These are phyloP conservation scores for Odontesthes bonariensis DNA, from an alignment of 2,113 vertebrate species.

Conservation along the genomic window DNA sequence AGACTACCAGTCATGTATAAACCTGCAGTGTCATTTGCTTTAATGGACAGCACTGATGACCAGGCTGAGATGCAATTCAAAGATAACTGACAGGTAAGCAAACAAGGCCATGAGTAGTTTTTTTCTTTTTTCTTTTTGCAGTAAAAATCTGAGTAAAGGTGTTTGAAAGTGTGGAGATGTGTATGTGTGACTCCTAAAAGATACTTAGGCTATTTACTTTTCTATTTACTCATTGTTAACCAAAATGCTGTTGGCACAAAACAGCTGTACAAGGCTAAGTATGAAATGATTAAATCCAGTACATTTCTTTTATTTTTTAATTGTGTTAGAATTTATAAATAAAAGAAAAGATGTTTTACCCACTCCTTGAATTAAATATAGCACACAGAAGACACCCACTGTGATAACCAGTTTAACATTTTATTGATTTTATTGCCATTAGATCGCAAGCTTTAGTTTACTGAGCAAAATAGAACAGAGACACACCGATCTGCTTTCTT, in stretches of 20 bases:
- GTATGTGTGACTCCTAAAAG: neutral
- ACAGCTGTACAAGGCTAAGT: conserved; percentile 9
- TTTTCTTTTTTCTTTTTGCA: too few relatives aligned
- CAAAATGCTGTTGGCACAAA: neutral
- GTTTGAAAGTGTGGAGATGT: neutral
- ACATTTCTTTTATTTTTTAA: neutral
- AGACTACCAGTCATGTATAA: neutral
- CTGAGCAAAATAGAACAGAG: too few relatives aligned
- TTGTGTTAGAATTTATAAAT: neutral
- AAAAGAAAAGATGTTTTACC: neutral
- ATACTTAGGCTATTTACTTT: neutral
- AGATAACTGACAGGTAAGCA: neutral
- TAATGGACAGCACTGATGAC: neutral
- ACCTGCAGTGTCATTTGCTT: neutral
- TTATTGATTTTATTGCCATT: neutral
- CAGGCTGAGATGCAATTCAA: neutral
- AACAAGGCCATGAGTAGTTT: neutral
- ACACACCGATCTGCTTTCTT: too few relatives aligned
- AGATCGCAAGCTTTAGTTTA: too few relatives aligned
- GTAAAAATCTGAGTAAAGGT: neutral
- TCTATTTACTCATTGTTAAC: neutral
- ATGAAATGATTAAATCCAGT: neutral
- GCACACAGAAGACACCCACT: too few relatives aligned
- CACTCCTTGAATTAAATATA: neutral
- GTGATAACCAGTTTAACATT: neutral